phyloP scores from a whole-genome alignment of 2,888 invertebrate genomes.

The Trissoscelio sp. region DNA sequence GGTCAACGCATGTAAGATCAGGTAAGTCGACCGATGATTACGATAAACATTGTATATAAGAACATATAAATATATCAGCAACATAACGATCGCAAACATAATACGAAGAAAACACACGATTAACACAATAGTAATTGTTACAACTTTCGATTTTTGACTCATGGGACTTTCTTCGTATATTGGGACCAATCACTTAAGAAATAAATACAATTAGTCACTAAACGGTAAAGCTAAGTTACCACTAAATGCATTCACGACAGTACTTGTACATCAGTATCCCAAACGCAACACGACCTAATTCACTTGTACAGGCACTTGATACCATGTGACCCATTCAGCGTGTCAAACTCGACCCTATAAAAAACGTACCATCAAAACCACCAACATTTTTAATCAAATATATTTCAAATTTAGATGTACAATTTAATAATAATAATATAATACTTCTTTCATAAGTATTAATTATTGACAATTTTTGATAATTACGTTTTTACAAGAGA shows the following conservation, averaged over 20 bases:
- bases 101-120: neutral
- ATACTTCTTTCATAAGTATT: conserved; percentile 2
- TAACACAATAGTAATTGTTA: conserved; percentile 10
- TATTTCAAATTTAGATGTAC: no score
- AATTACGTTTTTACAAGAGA: conserved; percentile 11
- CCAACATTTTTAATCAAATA: conserved; percentile 1
- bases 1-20: conserved; percentile 63
- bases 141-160: conserved; percentile 25
- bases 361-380: conserved; percentile 24
- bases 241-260: conserved; percentile 65
- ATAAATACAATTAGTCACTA: conserved; percentile 49
- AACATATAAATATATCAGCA: conserved; percentile 26
- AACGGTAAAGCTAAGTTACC: conserved; percentile 55
- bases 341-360: conserved; percentile 26
- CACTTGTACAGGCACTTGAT: conserved; percentile 80
- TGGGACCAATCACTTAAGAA: conserved; percentile 27
- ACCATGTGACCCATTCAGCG: conserved; percentile 72
- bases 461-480: conserved; percentile 13
- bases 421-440: neutral
- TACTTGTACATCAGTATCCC: conserved; percentile 74
- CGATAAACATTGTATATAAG: conserved; percentile 17
- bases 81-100: neutral
- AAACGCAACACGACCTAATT: conserved; percentile 73
- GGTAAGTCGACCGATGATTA: conserved; percentile 62
- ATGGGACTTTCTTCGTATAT: neutral